Conservation (phyloP, 1,140 invertebrate genomes). For the Stegodyphus dumicola region DNA sequence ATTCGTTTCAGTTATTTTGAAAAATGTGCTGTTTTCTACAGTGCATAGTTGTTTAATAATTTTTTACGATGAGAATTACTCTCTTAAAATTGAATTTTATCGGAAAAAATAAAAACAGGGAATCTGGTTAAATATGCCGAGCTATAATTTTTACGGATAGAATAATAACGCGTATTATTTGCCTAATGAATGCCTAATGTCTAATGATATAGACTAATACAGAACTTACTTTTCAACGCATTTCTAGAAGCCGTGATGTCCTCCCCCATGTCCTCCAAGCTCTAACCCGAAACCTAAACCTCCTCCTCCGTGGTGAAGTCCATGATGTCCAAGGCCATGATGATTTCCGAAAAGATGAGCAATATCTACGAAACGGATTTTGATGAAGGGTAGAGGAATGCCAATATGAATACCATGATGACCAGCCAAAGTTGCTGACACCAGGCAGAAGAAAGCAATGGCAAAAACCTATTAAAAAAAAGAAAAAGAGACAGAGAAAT, state of each 20-base stretch:
- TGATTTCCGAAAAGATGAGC: conserved; percentile 37
- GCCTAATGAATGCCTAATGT: too few relatives aligned
- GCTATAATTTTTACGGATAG: too few relatives aligned
- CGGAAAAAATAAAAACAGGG: too few relatives aligned
- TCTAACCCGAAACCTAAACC: not conserved
- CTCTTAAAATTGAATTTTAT: too few relatives aligned
- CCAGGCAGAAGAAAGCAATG: conserved; percentile 3
- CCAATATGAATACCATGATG: conserved; percentile 26
- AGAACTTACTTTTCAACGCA: not conserved
- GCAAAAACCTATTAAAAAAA: conserved; percentile 8
- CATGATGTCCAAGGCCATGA: not conserved
- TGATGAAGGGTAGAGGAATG: conserved; percentile 52
- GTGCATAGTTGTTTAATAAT: too few relatives aligned
- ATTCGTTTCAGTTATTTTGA: too few relatives aligned
- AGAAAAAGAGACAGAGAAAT: not conserved
- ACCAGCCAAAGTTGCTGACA: not conserved
- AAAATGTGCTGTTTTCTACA: too few relatives aligned
- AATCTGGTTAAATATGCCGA: too few relatives aligned
- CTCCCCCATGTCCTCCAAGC: conserved; percentile 8
- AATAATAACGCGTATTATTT: too few relatives aligned
- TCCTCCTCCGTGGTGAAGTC: conserved; percentile 3
- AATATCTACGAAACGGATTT: conserved; percentile 50
- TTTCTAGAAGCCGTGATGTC: not conserved
- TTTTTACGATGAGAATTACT: too few relatives aligned
- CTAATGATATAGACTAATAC: too few relatives aligned